Evolutionary conservation across 1,140 invertebrate genomes (phyloP).

Genomic region (Chironomus striatipennis): DNA sequence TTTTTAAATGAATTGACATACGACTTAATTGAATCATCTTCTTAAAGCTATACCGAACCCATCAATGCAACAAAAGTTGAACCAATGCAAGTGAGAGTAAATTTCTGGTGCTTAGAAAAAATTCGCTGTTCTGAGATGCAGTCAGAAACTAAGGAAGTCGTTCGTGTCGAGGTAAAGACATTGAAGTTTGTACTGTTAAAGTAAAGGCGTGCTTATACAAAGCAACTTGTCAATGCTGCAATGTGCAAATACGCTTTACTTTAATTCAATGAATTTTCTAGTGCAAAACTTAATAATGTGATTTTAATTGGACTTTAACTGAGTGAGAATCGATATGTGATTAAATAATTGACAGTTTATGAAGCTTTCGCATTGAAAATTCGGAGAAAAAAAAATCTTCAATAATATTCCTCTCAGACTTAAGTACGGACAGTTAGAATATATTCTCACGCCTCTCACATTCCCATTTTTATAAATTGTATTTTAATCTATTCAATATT

Average conservation of each 20-base stretch:
- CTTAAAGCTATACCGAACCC: neutral
- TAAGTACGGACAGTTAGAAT: too few species aligned
- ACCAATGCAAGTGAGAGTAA: neutral
- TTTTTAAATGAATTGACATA: neutral
- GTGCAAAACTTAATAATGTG: too few species aligned
- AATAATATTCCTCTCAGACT: too few species aligned
- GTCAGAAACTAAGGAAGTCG: constrained; percentile 12
- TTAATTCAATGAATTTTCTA: neutral
- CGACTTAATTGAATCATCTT: neutral
- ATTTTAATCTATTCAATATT: too few species aligned
- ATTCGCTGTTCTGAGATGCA: constrained; percentile 11
- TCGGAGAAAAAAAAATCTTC: too few species aligned
- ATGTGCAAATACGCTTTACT: neutral
- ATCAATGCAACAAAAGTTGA: neutral
- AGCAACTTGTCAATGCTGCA: neutral
- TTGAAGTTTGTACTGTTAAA: neutral
- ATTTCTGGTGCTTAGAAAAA: constrained; percentile 15
- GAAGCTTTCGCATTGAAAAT: too few species aligned
- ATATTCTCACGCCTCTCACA: too few species aligned
- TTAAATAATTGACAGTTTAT: too few species aligned
- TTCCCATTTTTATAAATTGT: too few species aligned
- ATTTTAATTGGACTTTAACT: too few species aligned
- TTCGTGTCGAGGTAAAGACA: constrained; percentile 1
- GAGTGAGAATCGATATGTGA: too few species aligned
- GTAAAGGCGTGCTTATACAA: too few species aligned